These are phyloP conservation scores for Pyrrhosoma nymphula DNA, from an alignment of 2,888 invertebrate genomes.

Conservation along the genomic window DNA sequence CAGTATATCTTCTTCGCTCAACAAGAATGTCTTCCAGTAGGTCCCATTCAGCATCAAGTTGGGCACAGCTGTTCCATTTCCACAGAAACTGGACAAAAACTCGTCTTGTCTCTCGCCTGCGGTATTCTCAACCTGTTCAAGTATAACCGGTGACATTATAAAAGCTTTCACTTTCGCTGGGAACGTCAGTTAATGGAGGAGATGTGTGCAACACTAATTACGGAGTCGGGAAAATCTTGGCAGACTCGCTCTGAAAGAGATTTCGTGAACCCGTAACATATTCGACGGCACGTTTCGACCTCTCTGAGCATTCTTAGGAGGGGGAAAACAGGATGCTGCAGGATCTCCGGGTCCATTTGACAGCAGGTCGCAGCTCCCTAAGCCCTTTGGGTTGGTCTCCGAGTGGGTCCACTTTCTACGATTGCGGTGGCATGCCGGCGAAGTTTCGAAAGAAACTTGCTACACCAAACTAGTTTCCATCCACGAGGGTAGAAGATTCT, in stretches of 20 bases:
- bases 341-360: neutral
- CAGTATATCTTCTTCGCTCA: neutral
- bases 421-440: neutral
- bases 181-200: neutral
- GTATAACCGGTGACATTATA: neutral
- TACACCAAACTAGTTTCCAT: neutral
- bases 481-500: neutral
- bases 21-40: neutral
- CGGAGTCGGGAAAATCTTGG: neutral
- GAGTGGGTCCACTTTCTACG: neutral
- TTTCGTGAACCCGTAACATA: neutral
- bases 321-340: neutral
- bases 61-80: neutral
- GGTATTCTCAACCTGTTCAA: neutral
- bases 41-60: neutral
- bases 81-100: neutral
- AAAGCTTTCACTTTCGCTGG: conserved; percentile 7
- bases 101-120: neutral
- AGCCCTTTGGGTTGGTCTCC: neutral
- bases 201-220: neutral
- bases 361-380: neutral
- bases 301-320: neutral
- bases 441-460: neutral
- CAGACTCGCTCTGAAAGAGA: neutral
- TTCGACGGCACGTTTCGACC: neutral